Conservation (phyloP, 2,888 invertebrate genomes). For the Limnephilus marmoratus region DNA sequence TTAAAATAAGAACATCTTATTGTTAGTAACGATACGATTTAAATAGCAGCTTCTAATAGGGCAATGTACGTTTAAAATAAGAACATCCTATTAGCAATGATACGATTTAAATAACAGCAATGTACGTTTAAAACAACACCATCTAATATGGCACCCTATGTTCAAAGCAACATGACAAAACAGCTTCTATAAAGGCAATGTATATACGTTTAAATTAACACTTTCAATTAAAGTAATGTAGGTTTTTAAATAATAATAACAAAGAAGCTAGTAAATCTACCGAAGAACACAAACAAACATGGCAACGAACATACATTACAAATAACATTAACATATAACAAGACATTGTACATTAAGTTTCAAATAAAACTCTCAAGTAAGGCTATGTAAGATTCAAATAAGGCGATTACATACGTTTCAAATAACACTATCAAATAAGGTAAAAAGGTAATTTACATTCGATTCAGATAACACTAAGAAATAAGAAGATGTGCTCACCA, state of each 20-base stretch:
- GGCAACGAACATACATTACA: neutral
- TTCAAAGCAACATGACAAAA: neutral
- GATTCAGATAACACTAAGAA: neutral
- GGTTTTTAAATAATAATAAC: neutral
- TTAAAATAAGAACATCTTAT: too few relatives aligned
- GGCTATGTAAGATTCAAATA: neutral
- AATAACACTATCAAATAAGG: neutral
- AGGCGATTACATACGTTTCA: neutral
- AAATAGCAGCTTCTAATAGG: neutral
- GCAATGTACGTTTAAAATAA: neutral
- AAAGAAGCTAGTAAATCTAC: neutral
- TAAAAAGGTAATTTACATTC: neutral
- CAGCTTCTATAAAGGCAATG: neutral
- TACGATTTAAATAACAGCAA: neutral
- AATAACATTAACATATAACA: neutral
- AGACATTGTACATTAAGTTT: neutral
- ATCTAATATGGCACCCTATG: neutral
- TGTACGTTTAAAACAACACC: neutral
- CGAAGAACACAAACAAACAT: neutral
- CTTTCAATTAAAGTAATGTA: neutral
- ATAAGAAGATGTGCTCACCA: neutral
- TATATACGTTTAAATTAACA: neutral
- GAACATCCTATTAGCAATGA: neutral
- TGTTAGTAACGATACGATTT: neutral
- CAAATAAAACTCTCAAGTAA: neutral